Conservation (phyloP, 2,888 invertebrate species). For the Caenorhabditis uteleia region DNA sequence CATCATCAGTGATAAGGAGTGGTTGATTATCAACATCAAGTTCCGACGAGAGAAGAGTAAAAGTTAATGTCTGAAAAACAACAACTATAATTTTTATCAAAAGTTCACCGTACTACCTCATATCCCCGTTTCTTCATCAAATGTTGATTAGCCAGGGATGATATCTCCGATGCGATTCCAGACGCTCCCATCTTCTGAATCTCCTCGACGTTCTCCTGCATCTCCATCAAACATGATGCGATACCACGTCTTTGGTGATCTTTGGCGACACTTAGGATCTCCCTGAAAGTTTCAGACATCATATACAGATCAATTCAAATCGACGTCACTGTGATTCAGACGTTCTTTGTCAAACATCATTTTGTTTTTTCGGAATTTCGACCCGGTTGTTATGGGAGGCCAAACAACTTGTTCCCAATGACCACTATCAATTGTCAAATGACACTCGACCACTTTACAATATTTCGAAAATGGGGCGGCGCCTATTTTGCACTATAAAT, state of each 20-base stretch:
- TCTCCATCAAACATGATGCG: conserved; percentile 18
- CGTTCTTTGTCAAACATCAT: conserved; percentile 6
- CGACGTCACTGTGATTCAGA: conserved; percentile 1
- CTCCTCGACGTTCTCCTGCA: conserved; percentile 10
- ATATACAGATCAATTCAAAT: background rate
- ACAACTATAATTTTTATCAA: background rate
- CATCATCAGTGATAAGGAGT: conserved; percentile 21
- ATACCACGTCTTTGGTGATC: conserved; percentile 24
- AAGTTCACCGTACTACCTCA: conserved; percentile 3
- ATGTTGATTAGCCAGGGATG: conserved; percentile 27
- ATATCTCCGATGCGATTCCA: conserved; percentile 28
- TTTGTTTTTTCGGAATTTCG: too few species aligned
- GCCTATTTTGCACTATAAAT: background rate
- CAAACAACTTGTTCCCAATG: background rate
- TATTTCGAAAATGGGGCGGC: background rate
- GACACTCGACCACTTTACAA: background rate
- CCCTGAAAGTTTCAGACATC: conserved; percentile 17
- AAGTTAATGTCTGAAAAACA: conserved; percentile 12
- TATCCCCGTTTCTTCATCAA: conserved; percentile 26
- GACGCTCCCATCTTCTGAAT: conserved; percentile 4
- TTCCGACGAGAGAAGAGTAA: conserved; percentile 15
- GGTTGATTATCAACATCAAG: conserved; percentile 4
- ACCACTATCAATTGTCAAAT: background rate
- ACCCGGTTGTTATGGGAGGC: background rate
- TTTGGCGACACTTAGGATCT: conserved; percentile 30